Evolutionary conservation across 2,888 invertebrate species (phyloP).

Genomic region (Selenia dentaria): DNA sequence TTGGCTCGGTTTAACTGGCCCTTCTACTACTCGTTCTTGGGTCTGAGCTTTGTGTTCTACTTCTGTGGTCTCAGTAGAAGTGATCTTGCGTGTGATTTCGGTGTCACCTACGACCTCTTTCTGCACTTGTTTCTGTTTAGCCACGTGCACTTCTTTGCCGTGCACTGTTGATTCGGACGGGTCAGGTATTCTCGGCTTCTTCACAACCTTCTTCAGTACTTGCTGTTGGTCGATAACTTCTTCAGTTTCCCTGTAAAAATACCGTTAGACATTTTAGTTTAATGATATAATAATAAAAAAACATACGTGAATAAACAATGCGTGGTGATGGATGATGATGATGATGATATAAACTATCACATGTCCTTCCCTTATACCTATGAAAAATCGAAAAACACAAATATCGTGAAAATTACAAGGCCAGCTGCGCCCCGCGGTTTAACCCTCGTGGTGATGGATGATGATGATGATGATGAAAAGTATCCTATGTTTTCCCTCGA

Average conservation of each 20-base stretch:
- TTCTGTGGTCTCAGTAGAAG: constrained; percentile 96
- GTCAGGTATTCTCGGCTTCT: constrained; percentile 86
- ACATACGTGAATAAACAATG: no score
- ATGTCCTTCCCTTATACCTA: no score
- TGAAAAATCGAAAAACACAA: no score
- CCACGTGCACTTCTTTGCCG: constrained; percentile 94
- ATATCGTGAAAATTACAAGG: no score
- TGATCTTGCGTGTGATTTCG: constrained; percentile 96
- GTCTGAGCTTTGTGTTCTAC: constrained; percentile 95
- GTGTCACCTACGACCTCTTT: constrained; percentile 94
- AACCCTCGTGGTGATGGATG: no score
- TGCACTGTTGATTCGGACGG: constrained; percentile 94
- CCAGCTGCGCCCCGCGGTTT: no score
- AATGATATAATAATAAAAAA: no score
- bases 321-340: neutral
- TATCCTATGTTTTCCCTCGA: no score
- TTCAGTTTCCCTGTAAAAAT: constrained; percentile 85
- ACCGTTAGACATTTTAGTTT: neutral
- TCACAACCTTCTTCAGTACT: constrained; percentile 73
- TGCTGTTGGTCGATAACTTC: constrained; percentile 76
- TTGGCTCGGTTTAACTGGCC: constrained; percentile 90
- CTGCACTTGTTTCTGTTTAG: constrained; percentile 95
- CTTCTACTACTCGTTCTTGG: constrained; percentile 94
- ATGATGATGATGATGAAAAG: no score
- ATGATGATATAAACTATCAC: no score